These are phyloP conservation scores for Microctonus brassicae DNA, from an alignment of 2,888 invertebrate genomes.

Conservation along the genomic window DNA sequence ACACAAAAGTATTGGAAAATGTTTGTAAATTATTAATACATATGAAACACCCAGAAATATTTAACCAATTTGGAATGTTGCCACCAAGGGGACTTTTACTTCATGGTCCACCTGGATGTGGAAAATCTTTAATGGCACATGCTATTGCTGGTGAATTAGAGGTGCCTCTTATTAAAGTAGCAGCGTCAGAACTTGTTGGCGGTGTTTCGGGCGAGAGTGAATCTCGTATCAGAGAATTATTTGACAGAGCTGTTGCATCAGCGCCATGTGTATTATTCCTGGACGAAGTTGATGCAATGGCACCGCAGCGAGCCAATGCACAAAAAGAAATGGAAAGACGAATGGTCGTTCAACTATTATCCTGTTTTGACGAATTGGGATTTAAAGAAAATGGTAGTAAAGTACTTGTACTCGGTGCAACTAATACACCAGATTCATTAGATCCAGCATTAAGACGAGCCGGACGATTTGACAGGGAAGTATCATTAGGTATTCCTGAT, in stretches of 20 bases:
- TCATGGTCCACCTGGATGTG: constrained; percentile 97
- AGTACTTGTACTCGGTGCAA: constrained; percentile 93
- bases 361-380: constrained; percentile 84
- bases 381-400: constrained; percentile 73
- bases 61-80: constrained; percentile 84
- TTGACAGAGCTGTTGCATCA: constrained; percentile 83
- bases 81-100: constrained; percentile 92
- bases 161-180: constrained; percentile 87
- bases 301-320: constrained; percentile 89
- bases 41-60: constrained; percentile 92
- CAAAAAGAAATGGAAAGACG: constrained; percentile 96
- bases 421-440: constrained; percentile 91
- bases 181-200: constrained; percentile 92
- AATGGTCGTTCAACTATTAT: constrained; percentile 92
- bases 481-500: constrained; percentile 93
- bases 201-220: constrained; percentile 98
- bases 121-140: constrained; percentile 86
- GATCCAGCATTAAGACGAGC: constrained; percentile 93
- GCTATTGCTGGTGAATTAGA: constrained; percentile 89
- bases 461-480: constrained; percentile 94
- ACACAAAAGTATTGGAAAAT: constrained; percentile 79
- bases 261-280: constrained; percentile 92
- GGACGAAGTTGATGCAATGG: constrained; percentile 98
- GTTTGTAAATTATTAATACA: constrained; percentile 85
- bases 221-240: constrained; percentile 90